phyloP scores from a whole-genome alignment of 2,888 invertebrate species.

The Hoplodrina ambigua region DNA sequence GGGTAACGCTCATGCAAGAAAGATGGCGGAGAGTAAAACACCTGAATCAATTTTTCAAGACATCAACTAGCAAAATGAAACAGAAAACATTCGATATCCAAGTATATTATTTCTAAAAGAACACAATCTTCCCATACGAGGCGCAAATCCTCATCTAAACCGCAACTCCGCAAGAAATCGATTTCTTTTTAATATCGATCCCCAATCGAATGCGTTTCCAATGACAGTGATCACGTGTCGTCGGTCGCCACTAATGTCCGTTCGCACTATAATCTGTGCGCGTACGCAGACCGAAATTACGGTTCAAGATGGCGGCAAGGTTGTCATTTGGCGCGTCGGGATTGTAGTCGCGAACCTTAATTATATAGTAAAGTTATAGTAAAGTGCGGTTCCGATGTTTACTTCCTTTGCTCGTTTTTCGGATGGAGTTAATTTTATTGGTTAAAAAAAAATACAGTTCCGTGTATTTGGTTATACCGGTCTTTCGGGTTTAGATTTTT shows the following conservation, averaged over 20 bases:
- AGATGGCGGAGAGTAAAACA: too few relatives aligned
- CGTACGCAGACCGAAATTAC: conserved; percentile 82
- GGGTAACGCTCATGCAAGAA: too few relatives aligned
- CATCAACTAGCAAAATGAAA: neutral
- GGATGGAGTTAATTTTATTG: conserved; percentile 51
- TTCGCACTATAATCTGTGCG: conserved; percentile 85
- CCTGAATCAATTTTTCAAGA: neutral
- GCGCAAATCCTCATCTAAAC: conserved; percentile 59
- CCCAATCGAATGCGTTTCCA: conserved; percentile 70
- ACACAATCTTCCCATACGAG: conserved; percentile 32
- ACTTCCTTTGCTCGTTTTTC: conserved; percentile 70
- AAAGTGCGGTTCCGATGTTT: conserved; percentile 76
- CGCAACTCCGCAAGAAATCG: conserved; percentile 68
- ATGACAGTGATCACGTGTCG: conserved; percentile 81
- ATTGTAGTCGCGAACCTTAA: conserved; percentile 77
- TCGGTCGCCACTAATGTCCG: conserved; percentile 77
- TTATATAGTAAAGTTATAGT: conserved; percentile 72
- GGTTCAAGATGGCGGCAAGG: conserved; percentile 80
- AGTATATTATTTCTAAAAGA: conserved; percentile 23
- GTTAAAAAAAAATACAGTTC: conserved; percentile 44
- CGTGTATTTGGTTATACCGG: conserved; percentile 39
- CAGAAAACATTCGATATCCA: conserved; percentile 34
- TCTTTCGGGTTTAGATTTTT: conserved; percentile 5
- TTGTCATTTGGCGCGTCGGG: conserved; percentile 85
- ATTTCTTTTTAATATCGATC: conserved; percentile 69